Evolutionary conservation across 1,140 invertebrate species (phyloP), one percentile per base, ranked within the genome.

Genomic region (Akabosia matsudoensis): DNA sequence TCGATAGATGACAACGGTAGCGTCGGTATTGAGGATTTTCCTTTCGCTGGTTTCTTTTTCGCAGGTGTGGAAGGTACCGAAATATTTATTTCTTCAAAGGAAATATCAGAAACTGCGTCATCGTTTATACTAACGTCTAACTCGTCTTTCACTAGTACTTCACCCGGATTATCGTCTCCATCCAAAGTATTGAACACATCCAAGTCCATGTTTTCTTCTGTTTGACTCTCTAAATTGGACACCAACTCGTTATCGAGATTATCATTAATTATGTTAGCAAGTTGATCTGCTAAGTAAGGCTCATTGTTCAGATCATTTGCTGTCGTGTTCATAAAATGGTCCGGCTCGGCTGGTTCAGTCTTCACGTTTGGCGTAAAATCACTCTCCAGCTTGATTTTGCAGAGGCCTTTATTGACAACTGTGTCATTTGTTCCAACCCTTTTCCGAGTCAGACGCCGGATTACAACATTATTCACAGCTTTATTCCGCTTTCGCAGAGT

Each of bases 41-140:
- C 37, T 45, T 45, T 45, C 37, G 7, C 37, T 45, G 37, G 18
- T 18, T 45, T 45, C 37, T 14, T 64, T 28, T 22, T n/a, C 45
- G 22, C n/a, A 31, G 16, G 31, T 37, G 14, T 33, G 33, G 76
- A 70, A 74, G 16, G 31, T 4, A 22, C 52, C 31, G 45, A 31
- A 79, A 84, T 83, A 31, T 80, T 81, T 0, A 82, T 14, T n/a
- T 78, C 82, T 24, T 72, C 51, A 13, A 79, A 75, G 0, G 64
- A 18, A 64, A 75, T 77, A 33, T 83, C 78, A 28, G n/a, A 52
- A 33, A 10, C 4, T 0, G 71, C 18, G 54, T 82, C 82, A 0
- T 82, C 82, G 4, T 83, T 83, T 83, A 86, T 85, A 74, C 84
- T 85, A 56, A 85, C 83, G 37, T 84, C 84, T 1, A 86, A 34